Conservation (phyloP, 2,113 vertebrate genomes). For the Serilophus lunatus region DNA sequence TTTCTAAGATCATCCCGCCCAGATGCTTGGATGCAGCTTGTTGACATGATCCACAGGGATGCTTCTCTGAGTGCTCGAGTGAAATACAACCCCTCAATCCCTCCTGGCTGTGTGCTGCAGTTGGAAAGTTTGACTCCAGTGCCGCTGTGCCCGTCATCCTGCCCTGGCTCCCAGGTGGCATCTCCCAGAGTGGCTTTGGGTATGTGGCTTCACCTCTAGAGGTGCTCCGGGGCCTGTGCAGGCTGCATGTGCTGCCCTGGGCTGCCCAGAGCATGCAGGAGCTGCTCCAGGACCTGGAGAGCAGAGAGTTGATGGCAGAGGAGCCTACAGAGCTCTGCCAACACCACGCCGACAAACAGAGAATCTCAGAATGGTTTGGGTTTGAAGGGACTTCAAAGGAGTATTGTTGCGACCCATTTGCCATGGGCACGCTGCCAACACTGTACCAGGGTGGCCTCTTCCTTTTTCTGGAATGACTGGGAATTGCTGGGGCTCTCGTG, state of each 20-base stretch:
- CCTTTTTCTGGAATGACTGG: not conserved
- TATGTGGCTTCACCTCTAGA: not conserved
- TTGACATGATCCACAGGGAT: not conserved
- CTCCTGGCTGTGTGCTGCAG: not conserved
- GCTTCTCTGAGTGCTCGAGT: not conserved
- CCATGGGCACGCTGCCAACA: not conserved
- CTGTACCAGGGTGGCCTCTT: accelerated
- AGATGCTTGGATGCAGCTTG: not conserved
- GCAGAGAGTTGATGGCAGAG: not conserved
- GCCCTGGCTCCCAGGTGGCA: not conserved
- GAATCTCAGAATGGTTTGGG: not conserved
- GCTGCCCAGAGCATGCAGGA: accelerated
- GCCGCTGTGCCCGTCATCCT: not conserved
- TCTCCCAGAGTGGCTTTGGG: accelerated
- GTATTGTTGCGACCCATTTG: not conserved
- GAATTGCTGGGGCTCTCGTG: not conserved
- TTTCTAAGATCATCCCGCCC: not conserved
- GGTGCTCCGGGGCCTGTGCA: not conserved
- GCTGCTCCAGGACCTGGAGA: not conserved
- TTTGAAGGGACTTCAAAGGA: not conserved
- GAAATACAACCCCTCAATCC: not conserved
- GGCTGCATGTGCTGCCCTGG: accelerated
- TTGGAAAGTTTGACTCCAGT: not conserved
- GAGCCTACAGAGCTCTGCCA: not conserved
- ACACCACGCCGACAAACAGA: not conserved